Conservation (phyloP, 2,888 invertebrate genomes). For the Cynaeus angustus region DNA sequence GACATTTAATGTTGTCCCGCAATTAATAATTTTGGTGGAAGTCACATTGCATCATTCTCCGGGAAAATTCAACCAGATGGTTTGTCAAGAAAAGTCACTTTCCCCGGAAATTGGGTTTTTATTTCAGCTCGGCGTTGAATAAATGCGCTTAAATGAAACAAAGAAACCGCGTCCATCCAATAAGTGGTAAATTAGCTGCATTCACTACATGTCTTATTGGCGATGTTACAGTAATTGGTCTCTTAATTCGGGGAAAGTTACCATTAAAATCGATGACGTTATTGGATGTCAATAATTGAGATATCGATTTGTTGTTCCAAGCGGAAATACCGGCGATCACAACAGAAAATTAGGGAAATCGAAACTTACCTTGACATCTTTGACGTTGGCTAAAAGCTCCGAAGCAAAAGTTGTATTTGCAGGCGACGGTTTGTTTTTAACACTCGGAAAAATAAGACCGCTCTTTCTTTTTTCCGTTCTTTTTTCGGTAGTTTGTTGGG, state of each 20-base stretch:
- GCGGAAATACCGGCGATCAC: not conserved
- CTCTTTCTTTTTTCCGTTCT: constrained; percentile 78
- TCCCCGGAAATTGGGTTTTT: constrained; percentile 21
- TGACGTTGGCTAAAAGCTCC: constrained; percentile 83
- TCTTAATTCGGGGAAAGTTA: constrained; percentile 51
- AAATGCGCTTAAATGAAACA: constrained; percentile 38
- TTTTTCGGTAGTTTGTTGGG: constrained; percentile 71
- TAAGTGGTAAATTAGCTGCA: constrained; percentile 38
- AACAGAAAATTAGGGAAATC: not conserved
- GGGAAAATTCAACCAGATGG: constrained; percentile 22
- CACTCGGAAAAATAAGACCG: constrained; percentile 92
- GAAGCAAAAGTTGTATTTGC: constrained; percentile 88
- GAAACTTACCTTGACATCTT: constrained; percentile 86
- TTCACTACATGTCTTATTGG: constrained; percentile 35
- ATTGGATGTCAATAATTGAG: constrained; percentile 27
- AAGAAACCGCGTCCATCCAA: constrained; percentile 26
- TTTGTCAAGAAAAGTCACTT: constrained; percentile 16
- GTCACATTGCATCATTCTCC: not conserved
- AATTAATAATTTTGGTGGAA: constrained; percentile 8
- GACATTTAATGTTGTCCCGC: constrained; percentile 7
- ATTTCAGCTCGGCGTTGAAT: constrained; percentile 19
- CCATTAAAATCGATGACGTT: constrained; percentile 27
- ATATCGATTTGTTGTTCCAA: constrained; percentile 23
- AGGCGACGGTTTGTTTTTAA: constrained; percentile 91
- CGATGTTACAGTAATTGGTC: constrained; percentile 47